A percentile compares a stretch with the other conserved stretches of the same genome.
phyloP scores from a whole-genome alignment of 2,888 invertebrate species.

The Drosophila setosimentum region DNA sequence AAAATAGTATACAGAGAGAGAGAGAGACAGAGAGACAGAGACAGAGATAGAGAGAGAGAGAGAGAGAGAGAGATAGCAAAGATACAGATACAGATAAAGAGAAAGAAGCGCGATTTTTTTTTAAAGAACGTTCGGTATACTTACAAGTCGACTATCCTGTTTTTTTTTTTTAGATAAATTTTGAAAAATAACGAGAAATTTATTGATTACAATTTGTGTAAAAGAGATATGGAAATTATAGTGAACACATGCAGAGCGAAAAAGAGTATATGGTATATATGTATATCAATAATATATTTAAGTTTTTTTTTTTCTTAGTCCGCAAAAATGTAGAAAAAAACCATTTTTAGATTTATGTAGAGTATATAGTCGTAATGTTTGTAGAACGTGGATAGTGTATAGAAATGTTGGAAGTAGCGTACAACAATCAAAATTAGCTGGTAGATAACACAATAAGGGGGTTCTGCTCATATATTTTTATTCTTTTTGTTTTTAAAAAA shows the following conservation, averaged over 20 bases:
- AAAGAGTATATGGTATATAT: background rate
- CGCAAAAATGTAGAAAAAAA: background rate
- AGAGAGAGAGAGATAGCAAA: slow-evolving; percentile 31
- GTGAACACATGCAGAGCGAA: slow-evolving; percentile 31
- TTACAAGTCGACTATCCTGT: slow-evolving; percentile 82
- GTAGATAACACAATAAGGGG: background rate
- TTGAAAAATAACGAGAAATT: slow-evolving; percentile 73
- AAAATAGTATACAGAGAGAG: slow-evolving; percentile 24
- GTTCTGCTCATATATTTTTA: background rate
- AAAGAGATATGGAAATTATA: slow-evolving; percentile 49
- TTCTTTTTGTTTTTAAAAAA: background rate
- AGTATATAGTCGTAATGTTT: background rate
- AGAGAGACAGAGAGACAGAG: slow-evolving; percentile 22
- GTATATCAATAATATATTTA: slow-evolving; percentile 3
- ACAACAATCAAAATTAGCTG: slow-evolving; percentile 27
- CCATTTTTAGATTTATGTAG: background rate
- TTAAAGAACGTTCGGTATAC: slow-evolving; percentile 73
- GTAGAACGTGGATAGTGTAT: slow-evolving; percentile 19
- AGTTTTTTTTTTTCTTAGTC: slow-evolving; percentile 3
- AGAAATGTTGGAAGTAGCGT: slow-evolving; percentile 22
- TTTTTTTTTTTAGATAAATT: slow-evolving; percentile 63
- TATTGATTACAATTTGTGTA: slow-evolving; percentile 74
- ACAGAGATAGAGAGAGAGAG: slow-evolving; percentile 30
- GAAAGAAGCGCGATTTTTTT: slow-evolving; percentile 68
- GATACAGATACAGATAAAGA: slow-evolving; percentile 26